A percentile compares a stretch with the other conserved stretches of the same genome.
These are phyloP conservation scores for Drosophila bifasciata DNA, from an alignment of 1,140 invertebrate species.

Conservation along the genomic window DNA sequence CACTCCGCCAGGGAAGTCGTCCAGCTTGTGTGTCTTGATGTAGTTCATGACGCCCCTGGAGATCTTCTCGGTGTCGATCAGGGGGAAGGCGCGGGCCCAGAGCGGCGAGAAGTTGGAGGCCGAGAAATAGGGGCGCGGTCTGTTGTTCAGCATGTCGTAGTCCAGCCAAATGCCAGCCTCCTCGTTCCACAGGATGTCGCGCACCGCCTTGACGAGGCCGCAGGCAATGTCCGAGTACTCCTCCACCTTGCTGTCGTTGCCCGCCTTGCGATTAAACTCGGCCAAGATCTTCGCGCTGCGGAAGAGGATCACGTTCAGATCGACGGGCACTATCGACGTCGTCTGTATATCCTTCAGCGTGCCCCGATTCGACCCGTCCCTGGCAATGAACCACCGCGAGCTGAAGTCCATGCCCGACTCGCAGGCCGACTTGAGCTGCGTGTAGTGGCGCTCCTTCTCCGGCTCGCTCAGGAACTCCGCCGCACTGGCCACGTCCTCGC, in stretches of 20 bases:
- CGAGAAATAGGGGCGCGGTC: slow-evolving; percentile 93
- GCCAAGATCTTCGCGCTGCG: slow-evolving; percentile 91
- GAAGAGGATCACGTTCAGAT: slow-evolving; percentile 94
- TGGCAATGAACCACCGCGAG: slow-evolving; percentile 91
- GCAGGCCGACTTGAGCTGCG: slow-evolving; percentile 93
- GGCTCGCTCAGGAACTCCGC: slow-evolving; percentile 85
- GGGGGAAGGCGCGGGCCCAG: slow-evolving; percentile 91
- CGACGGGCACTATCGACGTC: slow-evolving; percentile 93
- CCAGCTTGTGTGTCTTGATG: slow-evolving; percentile 88
- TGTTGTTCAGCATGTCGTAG: slow-evolving; percentile 89
- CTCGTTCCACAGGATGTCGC: slow-evolving; percentile 92
- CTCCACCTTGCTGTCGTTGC: slow-evolving; percentile 86
- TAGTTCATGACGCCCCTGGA: slow-evolving; percentile 89
- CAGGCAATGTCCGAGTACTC: slow-evolving; percentile 87
- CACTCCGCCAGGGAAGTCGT: slow-evolving; percentile 87
- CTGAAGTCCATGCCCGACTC: slow-evolving; percentile 98
- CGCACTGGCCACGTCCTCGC: slow-evolving; percentile 87
- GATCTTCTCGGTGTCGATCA: slow-evolving; percentile 86
- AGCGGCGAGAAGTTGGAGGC: slow-evolving; percentile 93
- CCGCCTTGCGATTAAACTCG: slow-evolving; percentile 88
- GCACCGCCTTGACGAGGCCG: slow-evolving; percentile 86
- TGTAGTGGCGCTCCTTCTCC: slow-evolving; percentile 90
- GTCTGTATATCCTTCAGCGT: slow-evolving; percentile 90
- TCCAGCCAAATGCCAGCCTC: slow-evolving; percentile 94
- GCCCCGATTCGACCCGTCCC: slow-evolving; percentile 89